Evolutionary conservation across 2,888 invertebrate species (phyloP), one percentile per base, ranked within the genome.

Genomic region (Brachyptera risi): DNA sequence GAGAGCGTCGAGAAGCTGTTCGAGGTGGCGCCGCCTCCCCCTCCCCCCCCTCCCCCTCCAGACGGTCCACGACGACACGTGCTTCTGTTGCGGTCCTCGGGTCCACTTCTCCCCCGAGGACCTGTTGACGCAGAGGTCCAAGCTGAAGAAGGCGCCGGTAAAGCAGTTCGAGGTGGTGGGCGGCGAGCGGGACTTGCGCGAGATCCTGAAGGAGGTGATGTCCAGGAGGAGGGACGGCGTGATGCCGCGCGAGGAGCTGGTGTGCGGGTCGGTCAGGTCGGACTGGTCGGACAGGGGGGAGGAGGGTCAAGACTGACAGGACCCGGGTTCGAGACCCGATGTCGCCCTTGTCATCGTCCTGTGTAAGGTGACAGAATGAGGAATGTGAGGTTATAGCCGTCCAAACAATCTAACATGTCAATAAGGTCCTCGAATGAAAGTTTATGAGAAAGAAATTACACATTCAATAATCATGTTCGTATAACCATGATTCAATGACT

Each of bases 201-300:
- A 61, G 19, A 56, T 61, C 26, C 40, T 64, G 42, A 64, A 58
- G 42, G 59, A 38, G 13, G 58, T 54, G 15, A 50, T 64, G 19
- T 23, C 19, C n/a, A 26, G 19, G 21, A 19, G 64, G 13, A 54
- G 61, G 40, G 61, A 51, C 7, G 50, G 44, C 13, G 44, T 61
- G 9, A 56, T 23, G 13, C 61, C 64, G 1, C 11, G 31, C 15
- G 63, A 63, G 5, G 63, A 63, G 27, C 24, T 24, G 4, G 11
- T 37, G 3, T 61, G 59, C 44, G 26, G 24, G 4, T 57, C 59
- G 21, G 61, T 47, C 13, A 56, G 61, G 26, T 61, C 64, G 15
- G 61, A 64, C 35, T 61, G 64, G 59, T 64, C 64, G n/a, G 31
- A n/a, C 40, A 38, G 50, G 51, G 9, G 47, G 11, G 7, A 11